These are phyloP conservation scores for Pachyramphus minor DNA, from an alignment of 2,113 vertebrate species.

Conservation along the genomic window DNA sequence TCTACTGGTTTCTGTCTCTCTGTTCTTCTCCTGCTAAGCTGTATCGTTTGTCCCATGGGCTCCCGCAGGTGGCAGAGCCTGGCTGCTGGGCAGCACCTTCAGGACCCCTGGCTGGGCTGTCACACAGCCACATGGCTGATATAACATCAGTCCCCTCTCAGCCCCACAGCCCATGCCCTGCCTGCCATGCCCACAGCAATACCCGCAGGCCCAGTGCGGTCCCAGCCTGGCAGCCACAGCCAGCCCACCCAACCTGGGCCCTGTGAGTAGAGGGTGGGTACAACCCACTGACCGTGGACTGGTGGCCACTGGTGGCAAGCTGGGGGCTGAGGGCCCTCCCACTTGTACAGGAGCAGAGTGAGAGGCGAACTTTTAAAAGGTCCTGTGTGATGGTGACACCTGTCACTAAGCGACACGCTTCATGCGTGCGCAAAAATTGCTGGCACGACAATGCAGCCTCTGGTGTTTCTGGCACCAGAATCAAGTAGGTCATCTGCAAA, in stretches of 20 bases:
- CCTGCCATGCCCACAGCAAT: too few species aligned
- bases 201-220: neutral
- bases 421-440: neutral
- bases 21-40: neutral
- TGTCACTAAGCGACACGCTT: neutral
- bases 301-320: neutral
- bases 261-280: neutral
- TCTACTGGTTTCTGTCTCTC: accelerated
- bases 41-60: neutral
- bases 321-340: neutral
- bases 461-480: neutral
- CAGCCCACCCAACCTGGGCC: accelerated
- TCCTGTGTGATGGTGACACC: accelerated
- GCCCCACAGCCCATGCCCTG: neutral
- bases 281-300: accelerated
- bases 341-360: neutral
- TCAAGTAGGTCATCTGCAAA: neutral
- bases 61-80: neutral
- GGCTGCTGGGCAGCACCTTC: neutral
- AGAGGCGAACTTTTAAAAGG: too few species aligned
- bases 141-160: neutral
- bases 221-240: neutral
- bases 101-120: neutral
- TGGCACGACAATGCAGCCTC: accelerated
- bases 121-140: neutral